A percentile compares a stretch with the other conserved stretches of the same genome.
Evolutionary conservation across 2,797 vertebrate genomes (phyloP).

Genomic region (Melanotaenia maccullochi): DNA sequence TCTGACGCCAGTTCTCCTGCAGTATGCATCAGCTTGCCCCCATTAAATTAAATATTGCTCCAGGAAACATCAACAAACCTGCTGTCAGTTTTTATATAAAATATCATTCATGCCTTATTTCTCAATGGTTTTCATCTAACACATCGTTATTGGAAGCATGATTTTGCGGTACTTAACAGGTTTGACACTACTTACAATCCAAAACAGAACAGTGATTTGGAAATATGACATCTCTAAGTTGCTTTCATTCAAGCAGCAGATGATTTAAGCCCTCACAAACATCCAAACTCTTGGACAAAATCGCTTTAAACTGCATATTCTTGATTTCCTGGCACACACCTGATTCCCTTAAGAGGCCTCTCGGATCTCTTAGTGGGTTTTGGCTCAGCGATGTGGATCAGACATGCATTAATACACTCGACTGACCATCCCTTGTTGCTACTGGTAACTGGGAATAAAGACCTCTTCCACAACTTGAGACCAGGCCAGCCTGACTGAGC

Average conservation of each 20-base stretch:
- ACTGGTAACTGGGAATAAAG: slow-evolving; percentile 45
- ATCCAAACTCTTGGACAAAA: no score
- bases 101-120: slow-evolving; percentile 1
- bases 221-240: background rate
- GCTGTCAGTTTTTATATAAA: background rate
- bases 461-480: slow-evolving; percentile 29
- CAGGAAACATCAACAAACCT: slow-evolving; percentile 12
- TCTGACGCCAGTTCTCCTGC: slow-evolving; percentile 50
- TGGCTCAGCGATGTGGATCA: slow-evolving; percentile 27
- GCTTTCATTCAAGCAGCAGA: background rate
- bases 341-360: slow-evolving; percentile 6
- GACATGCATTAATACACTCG: slow-evolving; percentile 40
- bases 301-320: background rate
- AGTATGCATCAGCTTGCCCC: slow-evolving; percentile 33
- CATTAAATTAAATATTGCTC: slow-evolving; percentile 53
- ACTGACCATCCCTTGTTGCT: slow-evolving; percentile 55
- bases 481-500: slow-evolving; percentile 27
- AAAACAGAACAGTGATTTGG: background rate
- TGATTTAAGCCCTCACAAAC: background rate
- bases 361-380: slow-evolving; percentile 23
- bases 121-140: background rate
- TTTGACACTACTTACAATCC: background rate
- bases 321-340: background rate
- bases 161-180: background rate
- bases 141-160: background rate